A percentile compares a stretch with the other conserved stretches of the same genome.
phyloP scores from a whole-genome alignment of 2,113 vertebrate species.

The Rhodinocichla rosea region DNA sequence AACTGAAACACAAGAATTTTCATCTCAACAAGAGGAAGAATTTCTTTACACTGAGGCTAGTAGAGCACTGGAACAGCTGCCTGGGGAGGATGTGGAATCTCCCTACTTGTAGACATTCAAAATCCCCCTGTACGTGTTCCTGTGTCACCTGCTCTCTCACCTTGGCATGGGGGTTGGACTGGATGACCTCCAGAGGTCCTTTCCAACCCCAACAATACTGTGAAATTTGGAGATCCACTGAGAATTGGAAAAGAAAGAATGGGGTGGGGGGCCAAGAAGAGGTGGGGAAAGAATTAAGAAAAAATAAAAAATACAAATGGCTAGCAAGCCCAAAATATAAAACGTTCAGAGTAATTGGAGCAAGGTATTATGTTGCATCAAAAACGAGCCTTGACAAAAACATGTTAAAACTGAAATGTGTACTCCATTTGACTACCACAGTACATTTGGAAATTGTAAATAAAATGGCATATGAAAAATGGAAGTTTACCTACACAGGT shows the following conservation, averaged over 20 bases:
- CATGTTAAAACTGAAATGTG: background rate
- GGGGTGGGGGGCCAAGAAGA: rapidly evolving
- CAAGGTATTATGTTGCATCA: background rate
- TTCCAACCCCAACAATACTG: background rate
- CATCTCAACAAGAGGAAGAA: background rate
- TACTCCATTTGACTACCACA: background rate
- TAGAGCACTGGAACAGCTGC: background rate
- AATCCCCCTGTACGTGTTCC: rapidly evolving
- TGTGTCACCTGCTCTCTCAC: background rate
- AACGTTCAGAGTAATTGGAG: background rate
- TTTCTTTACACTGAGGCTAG: background rate
- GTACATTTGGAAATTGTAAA: background rate
- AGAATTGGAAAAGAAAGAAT: background rate
- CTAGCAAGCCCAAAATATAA: background rate
- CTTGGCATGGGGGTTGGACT: background rate
- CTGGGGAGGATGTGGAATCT: rapidly evolving
- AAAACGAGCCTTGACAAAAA: background rate
- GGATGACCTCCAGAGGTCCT: background rate
- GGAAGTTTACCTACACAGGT: background rate
- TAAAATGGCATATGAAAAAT: background rate
- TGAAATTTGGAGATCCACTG: background rate
- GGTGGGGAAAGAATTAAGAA: background rate
- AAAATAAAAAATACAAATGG: background rate
- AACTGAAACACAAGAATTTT: background rate
- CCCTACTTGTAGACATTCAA: background rate